phyloP scores from a whole-genome alignment of 2,113 vertebrate genomes.

The Coptodon rendalli region DNA sequence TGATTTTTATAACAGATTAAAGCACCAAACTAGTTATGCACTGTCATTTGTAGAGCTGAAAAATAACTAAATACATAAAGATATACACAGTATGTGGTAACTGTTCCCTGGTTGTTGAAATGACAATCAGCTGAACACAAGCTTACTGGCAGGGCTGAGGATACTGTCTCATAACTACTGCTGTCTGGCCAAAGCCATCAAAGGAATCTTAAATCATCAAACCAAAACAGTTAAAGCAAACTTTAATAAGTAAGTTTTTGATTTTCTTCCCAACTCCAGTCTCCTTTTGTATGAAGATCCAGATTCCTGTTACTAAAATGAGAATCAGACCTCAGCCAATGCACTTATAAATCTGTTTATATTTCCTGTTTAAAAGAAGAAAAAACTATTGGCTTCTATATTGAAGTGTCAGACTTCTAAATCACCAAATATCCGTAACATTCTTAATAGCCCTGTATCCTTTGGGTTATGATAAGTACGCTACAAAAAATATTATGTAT shows the following conservation, averaged over 20 bases:
- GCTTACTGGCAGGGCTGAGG: neutral
- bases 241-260: neutral
- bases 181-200: neutral
- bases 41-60: neutral
- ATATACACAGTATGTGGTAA: neutral
- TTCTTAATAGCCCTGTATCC: fast-evolving
- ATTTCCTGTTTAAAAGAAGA: neutral
- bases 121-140: neutral
- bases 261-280: neutral
- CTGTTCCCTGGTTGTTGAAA: neutral
- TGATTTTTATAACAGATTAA: neutral
- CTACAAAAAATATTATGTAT: neutral
- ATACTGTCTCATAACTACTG: neutral
- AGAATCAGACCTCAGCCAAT: neutral
- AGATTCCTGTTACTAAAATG: neutral
- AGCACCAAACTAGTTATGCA: fast-evolving
- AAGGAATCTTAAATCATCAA: neutral
- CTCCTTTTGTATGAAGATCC: neutral
- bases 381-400: neutral
- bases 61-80: neutral
- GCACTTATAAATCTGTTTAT: neutral
- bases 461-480: fast-evolving
- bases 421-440: neutral
- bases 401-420: neutral
- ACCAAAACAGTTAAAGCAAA: neutral